Evolutionary conservation across 2,797 vertebrate species (phyloP).

Genomic region (Gallinago solitaria): DNA sequence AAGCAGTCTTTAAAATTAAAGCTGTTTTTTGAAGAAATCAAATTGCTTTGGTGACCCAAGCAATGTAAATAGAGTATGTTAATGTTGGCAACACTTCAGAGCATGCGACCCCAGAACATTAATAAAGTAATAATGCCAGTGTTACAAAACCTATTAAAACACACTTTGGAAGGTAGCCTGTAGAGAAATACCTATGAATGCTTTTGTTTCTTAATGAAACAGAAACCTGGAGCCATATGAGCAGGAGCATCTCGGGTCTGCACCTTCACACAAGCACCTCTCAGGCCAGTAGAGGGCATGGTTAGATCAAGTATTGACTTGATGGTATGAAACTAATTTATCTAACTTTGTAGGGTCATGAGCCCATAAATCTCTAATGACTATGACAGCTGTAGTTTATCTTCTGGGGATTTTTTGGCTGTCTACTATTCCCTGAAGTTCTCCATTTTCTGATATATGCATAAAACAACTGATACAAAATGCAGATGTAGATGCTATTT

Average conservation of each 20-base stretch:
- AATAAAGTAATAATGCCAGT: neutral
- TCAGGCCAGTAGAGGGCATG: constrained; percentile 63
- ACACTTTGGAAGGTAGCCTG: neutral
- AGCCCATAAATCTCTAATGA: neutral
- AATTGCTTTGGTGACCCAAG: neutral
- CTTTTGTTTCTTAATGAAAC: neutral
- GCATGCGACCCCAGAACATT: fast-evolving
- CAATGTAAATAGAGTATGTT: neutral
- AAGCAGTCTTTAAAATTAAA: neutral
- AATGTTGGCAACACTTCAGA: neutral
- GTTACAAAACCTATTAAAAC: neutral
- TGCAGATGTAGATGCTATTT: neutral
- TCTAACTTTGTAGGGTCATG: neutral
- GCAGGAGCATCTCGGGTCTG: neutral
- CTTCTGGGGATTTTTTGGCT: neutral
- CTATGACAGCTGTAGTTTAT: neutral
- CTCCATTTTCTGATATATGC: neutral
- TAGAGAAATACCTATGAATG: neutral
- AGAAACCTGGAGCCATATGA: neutral
- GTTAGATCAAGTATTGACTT: constrained; percentile 12
- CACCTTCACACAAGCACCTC: neutral
- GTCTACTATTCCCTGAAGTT: neutral
- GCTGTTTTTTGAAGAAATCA: neutral
- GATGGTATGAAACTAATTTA: neutral
- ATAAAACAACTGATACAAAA: neutral